Base-by-base conservation (phyloP, 92 coral and sea anemone genomes). In the Phenganax subtilis region DNA sequence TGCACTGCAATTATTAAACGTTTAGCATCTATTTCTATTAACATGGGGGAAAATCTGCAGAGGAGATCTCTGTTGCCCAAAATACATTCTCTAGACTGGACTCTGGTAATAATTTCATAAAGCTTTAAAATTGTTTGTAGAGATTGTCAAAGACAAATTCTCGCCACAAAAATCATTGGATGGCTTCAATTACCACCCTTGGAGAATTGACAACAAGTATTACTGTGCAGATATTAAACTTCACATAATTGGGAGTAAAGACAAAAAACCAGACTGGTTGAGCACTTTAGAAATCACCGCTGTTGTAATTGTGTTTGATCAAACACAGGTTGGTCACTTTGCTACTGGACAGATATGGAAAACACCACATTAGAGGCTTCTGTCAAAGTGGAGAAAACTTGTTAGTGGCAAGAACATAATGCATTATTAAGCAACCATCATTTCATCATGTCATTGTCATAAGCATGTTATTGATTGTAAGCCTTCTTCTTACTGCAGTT, bases 191-290 rank as follows among this genome's bases (percentile, higher is more conserved):
- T 77, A 85, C 37, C 86, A 61, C 82, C 90, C 90, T 2, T 94
- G 98, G 98, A 87, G 54, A 72, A 92, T 94, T 58, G 88, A 89
- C 60, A 92, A 89, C 79, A 94, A 94, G 59, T 94, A 94, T 81
- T 94, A 90, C 71, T 80, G 90, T 58, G 90, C 92, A 70, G 89
- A 87, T 29, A 84, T 91, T 9, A 76, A 75, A 25, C 87, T 94
- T 37, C 87, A 89, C 75, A 85, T 67, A 11, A 59, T 89, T n/a
- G 57, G 9, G 8, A 52, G 55, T 30, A 12, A 78, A 20, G 37
- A 61, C 10, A 27, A 31, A 11, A 6, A 54, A 37, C 27, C 56
- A 20, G 60, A 62, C 16, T 61, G 72, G 71, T 14, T 15, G 65
- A 52, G 61, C 11, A 47, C 55, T 4, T 25, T 20, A 51, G 20